Conservation (phyloP, 2,113 vertebrate species). For the Pangasianodon gigas region DNA sequence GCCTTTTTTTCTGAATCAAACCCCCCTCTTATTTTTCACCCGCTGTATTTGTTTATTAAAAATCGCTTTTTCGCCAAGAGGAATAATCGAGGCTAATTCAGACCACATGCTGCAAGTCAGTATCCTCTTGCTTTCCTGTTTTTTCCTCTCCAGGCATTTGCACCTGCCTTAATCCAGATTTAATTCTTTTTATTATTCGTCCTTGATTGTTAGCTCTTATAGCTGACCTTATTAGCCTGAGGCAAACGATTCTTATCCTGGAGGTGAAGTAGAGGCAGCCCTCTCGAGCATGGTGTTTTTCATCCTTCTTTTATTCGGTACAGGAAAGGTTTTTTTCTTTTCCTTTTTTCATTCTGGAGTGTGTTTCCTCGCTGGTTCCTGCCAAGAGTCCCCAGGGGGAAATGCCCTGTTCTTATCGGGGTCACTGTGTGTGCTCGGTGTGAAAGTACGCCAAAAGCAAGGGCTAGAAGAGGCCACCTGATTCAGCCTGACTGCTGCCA, state of each 20-base stretch:
- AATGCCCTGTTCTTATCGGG: slow-evolving; percentile 63
- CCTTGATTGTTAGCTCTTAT: neutral
- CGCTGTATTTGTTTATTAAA: slow-evolving; percentile 48
- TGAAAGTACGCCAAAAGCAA: slow-evolving; percentile 31
- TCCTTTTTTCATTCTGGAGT: slow-evolving; percentile 54
- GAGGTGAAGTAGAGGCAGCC: slow-evolving; percentile 21
- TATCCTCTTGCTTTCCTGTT: neutral
- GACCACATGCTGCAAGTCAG: slow-evolving; percentile 28
- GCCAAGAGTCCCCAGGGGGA: slow-evolving; percentile 62
- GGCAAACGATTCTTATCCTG: slow-evolving; percentile 32
- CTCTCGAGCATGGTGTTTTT: slow-evolving; percentile 44
- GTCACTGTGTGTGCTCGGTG: slow-evolving; percentile 32
- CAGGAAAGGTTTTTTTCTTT: slow-evolving; percentile 48
- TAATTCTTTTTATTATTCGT: slow-evolving; percentile 6
- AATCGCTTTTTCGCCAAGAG: slow-evolving; percentile 1
- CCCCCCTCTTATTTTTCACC: slow-evolving; percentile 40
- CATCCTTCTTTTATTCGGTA: slow-evolving; percentile 44
- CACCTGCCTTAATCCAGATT: slow-evolving; percentile 46
- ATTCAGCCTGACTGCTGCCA: slow-evolving; percentile 33
- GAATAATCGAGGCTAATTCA: slow-evolving; percentile 29
- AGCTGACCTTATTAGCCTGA: slow-evolving; percentile 21
- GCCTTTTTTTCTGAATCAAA: slow-evolving; percentile 57
- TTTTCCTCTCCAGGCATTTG: slow-evolving; percentile 12
- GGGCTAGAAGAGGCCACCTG: slow-evolving; percentile 51
- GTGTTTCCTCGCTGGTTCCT: slow-evolving; percentile 64